Conservation (phyloP, 2,797 vertebrate genomes). For the Nannoperca australis region DNA sequence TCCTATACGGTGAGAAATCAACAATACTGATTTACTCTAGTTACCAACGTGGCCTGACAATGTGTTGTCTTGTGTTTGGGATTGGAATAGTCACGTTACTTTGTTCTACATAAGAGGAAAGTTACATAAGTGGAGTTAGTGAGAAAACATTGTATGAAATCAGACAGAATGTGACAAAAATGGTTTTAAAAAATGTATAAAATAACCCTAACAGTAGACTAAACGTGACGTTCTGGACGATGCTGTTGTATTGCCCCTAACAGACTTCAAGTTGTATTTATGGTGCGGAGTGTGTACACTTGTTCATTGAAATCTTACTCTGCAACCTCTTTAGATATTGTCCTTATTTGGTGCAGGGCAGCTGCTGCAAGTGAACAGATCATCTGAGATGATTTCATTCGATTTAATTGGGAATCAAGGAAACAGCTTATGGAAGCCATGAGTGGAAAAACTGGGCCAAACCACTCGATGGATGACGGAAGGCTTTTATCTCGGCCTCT, state of each 20-base stretch:
- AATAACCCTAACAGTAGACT: background rate
- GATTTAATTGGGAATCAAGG: slow-evolving; percentile 72
- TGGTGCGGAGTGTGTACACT: slow-evolving; percentile 15
- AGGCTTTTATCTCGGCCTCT: slow-evolving; percentile 33
- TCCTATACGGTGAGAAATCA: background rate
- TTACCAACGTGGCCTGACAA: background rate
- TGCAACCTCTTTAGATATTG: slow-evolving; percentile 15
- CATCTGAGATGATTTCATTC: slow-evolving; percentile 60
- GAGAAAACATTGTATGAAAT: background rate
- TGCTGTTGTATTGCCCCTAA: background rate
- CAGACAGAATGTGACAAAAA: background rate
- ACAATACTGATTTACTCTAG: background rate
- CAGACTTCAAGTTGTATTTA: slow-evolving; percentile 18
- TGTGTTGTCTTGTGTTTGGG: background rate
- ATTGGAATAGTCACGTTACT: background rate
- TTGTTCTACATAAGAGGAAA: background rate
- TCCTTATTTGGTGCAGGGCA: slow-evolving; percentile 26
- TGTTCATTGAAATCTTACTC: slow-evolving; percentile 6
- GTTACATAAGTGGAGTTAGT: background rate
- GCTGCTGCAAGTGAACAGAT: slow-evolving; percentile 55
- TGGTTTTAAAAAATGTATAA: background rate
- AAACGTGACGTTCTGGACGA: background rate
- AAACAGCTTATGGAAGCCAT: slow-evolving; percentile 53
- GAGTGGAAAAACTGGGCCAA: slow-evolving; percentile 71
- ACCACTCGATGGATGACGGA: slow-evolving; percentile 41